phyloP scores from a whole-genome alignment of 2,113 vertebrate genomes.

The Clarias gariepinus region DNA sequence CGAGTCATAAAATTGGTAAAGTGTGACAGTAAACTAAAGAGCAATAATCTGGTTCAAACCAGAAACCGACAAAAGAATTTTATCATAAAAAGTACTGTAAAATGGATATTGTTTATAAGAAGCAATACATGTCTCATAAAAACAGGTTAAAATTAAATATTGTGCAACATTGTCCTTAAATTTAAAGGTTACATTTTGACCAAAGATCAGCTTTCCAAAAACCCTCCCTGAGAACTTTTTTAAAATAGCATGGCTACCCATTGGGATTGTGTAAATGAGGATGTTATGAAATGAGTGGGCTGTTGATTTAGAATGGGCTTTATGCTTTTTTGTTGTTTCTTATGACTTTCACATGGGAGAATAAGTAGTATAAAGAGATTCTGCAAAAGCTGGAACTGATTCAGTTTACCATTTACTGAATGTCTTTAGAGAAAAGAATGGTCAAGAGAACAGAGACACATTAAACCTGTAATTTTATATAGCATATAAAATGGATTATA shows the following conservation, averaged over 20 bases:
- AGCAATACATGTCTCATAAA: conserved; percentile 2
- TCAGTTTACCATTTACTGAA: conserved; percentile 4
- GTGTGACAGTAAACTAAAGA: neutral
- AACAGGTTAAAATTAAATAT: neutral
- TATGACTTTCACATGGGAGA: conserved; percentile 36
- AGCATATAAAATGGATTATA: neutral
- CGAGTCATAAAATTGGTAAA: neutral
- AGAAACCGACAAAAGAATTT: neutral
- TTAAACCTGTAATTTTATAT: neutral
- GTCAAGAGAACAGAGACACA: neutral
- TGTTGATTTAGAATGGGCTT: conserved; percentile 17
- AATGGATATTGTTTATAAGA: neutral
- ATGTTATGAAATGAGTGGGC: conserved; percentile 21
- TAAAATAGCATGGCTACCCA: conserved; percentile 27
- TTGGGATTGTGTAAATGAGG: conserved; percentile 17
- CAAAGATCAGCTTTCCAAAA: neutral
- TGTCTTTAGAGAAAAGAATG: neutral
- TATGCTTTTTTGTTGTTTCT: neutral
- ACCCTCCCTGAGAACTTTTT: conserved; percentile 12
- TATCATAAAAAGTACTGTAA: neutral
- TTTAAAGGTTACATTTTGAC: conserved; percentile 5
- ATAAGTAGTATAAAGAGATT: conserved; percentile 13
- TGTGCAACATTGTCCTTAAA: neutral
- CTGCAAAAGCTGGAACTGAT: neutral
- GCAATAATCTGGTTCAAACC: neutral